phyloP scores from a whole-genome alignment of 2,113 vertebrate species.

The Anhinga rufa region DNA sequence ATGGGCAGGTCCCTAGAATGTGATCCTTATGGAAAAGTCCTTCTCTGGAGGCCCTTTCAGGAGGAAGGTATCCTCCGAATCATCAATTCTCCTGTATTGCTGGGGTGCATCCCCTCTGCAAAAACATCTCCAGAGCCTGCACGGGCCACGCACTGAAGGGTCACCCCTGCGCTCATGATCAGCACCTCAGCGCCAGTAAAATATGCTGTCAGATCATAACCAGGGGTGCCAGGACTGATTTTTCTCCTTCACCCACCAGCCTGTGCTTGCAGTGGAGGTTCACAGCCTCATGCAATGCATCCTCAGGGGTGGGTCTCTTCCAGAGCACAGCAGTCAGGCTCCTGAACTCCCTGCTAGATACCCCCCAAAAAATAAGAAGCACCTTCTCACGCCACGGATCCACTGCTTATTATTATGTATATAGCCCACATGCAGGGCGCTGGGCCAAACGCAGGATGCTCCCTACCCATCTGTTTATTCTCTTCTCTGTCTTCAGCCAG shows the following conservation, averaged over 20 bases:
- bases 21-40: neutral
- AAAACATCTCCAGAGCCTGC: neutral
- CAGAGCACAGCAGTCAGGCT: neutral
- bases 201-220: neutral
- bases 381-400: neutral
- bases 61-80: neutral
- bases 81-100: too few species aligned
- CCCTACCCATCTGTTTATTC: neutral
- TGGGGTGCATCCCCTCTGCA: neutral
- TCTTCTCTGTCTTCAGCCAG: too few species aligned
- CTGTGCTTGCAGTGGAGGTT: neutral
- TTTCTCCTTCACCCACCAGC: neutral
- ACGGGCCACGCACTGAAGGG: accelerated
- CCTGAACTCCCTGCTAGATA: neutral
- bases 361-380: neutral
- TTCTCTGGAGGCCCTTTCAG: neutral
- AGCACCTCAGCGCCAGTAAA: neutral
- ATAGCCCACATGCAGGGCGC: neutral
- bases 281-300: neutral
- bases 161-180: accelerated
- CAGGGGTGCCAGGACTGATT: neutral
- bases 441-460: neutral
- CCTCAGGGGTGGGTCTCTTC: neutral
- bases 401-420: neutral
- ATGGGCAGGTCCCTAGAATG: neutral